Percentiles rank a stretch among this genome's conserved stretches.
phyloP scores from a whole-genome alignment of 1,140 invertebrate species.

The Alviniconcha marisindica region DNA sequence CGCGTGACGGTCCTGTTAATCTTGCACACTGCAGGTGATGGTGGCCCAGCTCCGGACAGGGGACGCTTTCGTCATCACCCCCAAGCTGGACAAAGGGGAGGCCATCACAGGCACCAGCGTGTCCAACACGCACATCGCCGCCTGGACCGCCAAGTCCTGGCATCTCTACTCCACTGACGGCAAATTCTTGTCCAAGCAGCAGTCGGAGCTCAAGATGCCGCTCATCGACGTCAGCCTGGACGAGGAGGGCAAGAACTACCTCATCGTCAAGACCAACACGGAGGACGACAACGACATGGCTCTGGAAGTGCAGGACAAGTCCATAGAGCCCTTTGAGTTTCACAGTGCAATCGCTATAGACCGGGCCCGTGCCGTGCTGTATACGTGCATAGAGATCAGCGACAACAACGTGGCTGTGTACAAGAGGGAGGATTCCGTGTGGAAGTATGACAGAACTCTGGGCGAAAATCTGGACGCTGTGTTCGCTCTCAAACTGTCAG shows the following conservation, averaged over 20 bases:
- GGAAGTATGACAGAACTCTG: slow-evolving; percentile 75
- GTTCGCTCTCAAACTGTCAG: slow-evolving; percentile 89
- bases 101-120: slow-evolving; percentile 64
- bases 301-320: slow-evolving; percentile 67
- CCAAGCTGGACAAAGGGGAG: slow-evolving; percentile 81
- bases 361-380: slow-evolving; percentile 63
- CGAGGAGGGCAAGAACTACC: slow-evolving; percentile 55
- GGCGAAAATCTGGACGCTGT: slow-evolving; percentile 78
- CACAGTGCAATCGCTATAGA: slow-evolving; percentile 83
- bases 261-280: slow-evolving; percentile 67
- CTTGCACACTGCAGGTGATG: slow-evolving; percentile 79
- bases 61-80: slow-evolving; percentile 87
- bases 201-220: slow-evolving; percentile 67
- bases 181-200: slow-evolving; percentile 53
- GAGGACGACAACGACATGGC: slow-evolving; percentile 70
- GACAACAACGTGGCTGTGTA: slow-evolving; percentile 73
- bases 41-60: slow-evolving; percentile 73
- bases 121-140: slow-evolving; percentile 68
- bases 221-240: slow-evolving; percentile 60
- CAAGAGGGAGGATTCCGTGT: slow-evolving; percentile 66
- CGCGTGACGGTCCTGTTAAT: too few relatives aligned
- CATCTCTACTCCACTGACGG: slow-evolving; percentile 68
- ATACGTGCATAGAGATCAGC: slow-evolving; percentile 75
- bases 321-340: slow-evolving; percentile 83
- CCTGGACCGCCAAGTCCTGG: slow-evolving; percentile 70